Percentiles rank a stretch among this genome's conserved stretches.
Conservation (phyloP, 2,797 vertebrate species). For the Pseudochirops corinnae region DNA sequence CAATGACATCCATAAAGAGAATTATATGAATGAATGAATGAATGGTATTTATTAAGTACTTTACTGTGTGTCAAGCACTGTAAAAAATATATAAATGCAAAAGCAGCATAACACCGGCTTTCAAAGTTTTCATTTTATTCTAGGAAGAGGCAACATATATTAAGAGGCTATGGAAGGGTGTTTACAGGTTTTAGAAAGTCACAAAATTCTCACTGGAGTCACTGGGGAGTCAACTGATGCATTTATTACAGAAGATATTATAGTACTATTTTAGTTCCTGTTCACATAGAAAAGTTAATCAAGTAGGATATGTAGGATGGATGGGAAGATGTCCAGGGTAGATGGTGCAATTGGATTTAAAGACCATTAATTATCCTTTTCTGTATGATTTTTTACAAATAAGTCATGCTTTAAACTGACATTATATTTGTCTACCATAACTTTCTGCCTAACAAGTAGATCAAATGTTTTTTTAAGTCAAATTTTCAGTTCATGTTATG, state of each 20-base stretch:
- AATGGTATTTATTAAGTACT: neutral
- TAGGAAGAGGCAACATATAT: neutral
- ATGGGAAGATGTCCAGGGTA: neutral
- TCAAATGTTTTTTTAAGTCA: neutral
- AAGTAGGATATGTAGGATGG: neutral
- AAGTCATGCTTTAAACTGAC: neutral
- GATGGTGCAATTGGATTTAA: neutral
- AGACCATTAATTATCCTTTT: neutral
- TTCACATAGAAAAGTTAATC: neutral
- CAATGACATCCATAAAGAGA: neutral
- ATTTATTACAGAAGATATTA: neutral
- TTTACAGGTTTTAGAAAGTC: neutral
- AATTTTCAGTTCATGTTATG: neutral
- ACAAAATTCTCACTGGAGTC: neutral
- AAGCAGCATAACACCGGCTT: neutral
- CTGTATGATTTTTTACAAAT: neutral
- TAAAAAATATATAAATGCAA: neutral
- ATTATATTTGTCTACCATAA: neutral
- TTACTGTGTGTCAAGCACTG: neutral
- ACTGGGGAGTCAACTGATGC: neutral
- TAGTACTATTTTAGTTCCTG: neutral
- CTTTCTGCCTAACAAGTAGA: neutral
- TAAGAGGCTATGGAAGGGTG: neutral
- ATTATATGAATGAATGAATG: neutral
- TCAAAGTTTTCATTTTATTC: neutral